Evolutionary conservation across 2,888 invertebrate genomes (phyloP).

Genomic region (Carterocephalus palaemon): DNA sequence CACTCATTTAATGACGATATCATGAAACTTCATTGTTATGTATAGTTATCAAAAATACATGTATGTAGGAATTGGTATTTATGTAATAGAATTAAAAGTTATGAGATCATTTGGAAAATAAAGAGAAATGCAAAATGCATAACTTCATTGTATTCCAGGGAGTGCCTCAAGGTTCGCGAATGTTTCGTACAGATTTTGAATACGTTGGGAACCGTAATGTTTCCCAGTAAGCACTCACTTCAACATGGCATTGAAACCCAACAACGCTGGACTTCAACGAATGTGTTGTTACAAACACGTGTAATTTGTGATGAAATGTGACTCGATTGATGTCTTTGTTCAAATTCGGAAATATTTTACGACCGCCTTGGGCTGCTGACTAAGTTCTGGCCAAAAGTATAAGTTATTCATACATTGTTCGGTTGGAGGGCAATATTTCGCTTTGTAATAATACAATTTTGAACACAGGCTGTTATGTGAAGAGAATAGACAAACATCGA

Average conservation of each 20-base stretch:
- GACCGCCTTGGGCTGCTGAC: conserved; percentile 61
- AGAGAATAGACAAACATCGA: too few relatives aligned
- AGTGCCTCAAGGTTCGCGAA: conserved; percentile 9
- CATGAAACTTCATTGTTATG: too few relatives aligned
- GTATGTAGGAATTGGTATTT: too few relatives aligned
- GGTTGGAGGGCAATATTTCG: conserved; percentile 16
- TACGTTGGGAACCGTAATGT: conserved; percentile 30
- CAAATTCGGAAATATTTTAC: conserved; percentile 58
- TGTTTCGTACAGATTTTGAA: conserved; percentile 14
- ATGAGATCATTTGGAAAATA: too few relatives aligned
- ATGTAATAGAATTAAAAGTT: too few relatives aligned
- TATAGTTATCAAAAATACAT: too few relatives aligned
- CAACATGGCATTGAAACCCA: too few relatives aligned
- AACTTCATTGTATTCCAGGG: background rate
- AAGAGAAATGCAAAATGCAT: too few relatives aligned
- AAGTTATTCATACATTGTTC: conserved; percentile 53
- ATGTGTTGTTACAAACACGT: conserved; percentile 53
- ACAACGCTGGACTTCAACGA: conserved; percentile 22
- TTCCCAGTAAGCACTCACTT: conserved; percentile 24
- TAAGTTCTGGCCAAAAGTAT: conserved; percentile 37
- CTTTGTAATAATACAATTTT: too few relatives aligned
- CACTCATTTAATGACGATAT: too few relatives aligned
- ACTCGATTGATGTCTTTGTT: conserved; percentile 76
- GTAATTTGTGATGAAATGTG: conserved; percentile 76
- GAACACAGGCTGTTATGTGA: too few relatives aligned